Base-by-base conservation (phyloP, 35 echinoderm and acorn worm species). In the Ophiothrix spiculata region DNA sequence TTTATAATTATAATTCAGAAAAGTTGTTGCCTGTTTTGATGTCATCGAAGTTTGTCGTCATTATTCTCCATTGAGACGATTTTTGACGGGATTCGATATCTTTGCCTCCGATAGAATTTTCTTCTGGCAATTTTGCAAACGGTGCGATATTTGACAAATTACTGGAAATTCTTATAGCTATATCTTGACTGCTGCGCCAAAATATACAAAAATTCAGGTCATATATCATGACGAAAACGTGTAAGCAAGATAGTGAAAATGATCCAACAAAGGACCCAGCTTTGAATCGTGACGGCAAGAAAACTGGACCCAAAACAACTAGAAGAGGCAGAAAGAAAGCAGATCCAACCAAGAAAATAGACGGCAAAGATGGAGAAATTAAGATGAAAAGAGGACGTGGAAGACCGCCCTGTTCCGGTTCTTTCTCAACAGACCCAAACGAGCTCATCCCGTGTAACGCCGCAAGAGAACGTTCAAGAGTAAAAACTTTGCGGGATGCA, bases 401-500 rank as follows among this genome's bases (percentile, higher is more conserved):
- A 69, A 10, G 60, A 15, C 60, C 60, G 60, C n/a, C n/a, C n/a
- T 69, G 60, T 69, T 69, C 60, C 4, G 29, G 29, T n/a, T 25
- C 60, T 2, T 25, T 69, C 4, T 28, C 60, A 6, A 69, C 23
- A 69, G 60, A 69, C 29, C 60, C 60, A 15, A 69, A 74, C 41
- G 90, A 85, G 16, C n/a, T n/a, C n/a, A 88, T 86, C 13, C 89
- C 79, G 19, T 85, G 89, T 15, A 99, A 99, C 74, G 96, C 96
- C 28, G 96, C 96, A 19, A 89, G 96, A 25, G 96, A 99, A 75
- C 80, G 96, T 35, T 93, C 91, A 8, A 88, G 96, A 0, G 96
- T 99, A 17, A 99, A 99, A 56, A 99, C 96, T 15, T 80, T 99
- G 19, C 76, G 92, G 40, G 92, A 93, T 64, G 96, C 96, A 0